Conservation (phyloP, 2,888 invertebrate species). For the Allygus modestus region DNA sequence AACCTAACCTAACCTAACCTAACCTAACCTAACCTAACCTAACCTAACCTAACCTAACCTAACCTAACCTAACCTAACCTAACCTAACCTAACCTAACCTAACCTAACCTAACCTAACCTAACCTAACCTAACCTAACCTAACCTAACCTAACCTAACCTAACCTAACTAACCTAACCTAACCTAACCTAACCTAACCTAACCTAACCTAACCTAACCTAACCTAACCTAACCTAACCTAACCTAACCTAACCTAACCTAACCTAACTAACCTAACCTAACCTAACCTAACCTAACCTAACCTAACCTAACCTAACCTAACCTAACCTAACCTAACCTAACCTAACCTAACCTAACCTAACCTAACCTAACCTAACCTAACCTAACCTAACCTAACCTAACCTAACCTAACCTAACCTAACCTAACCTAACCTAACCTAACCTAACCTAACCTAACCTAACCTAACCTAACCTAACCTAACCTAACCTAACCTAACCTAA, state of each 20-base stretch:
- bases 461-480: constrained; percentile 53
- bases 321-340: constrained; percentile 36
- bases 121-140: constrained; percentile 45
- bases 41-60: constrained; percentile 60
- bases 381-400: constrained; percentile 42
- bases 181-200: constrained; percentile 47
- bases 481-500: constrained; percentile 49
- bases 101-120: constrained; percentile 45
- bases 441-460: constrained; percentile 47
- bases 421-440: constrained; percentile 53
- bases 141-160: constrained; percentile 36
- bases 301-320: constrained; percentile 51
- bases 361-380: constrained; percentile 60
- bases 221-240: constrained; percentile 49
- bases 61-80: constrained; percentile 48
- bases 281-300: constrained; percentile 67
- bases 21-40: constrained; percentile 37
- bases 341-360: constrained; percentile 36
- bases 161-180: constrained; percentile 39
- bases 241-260: constrained; percentile 47
- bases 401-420: constrained; percentile 56
- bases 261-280: constrained; percentile 41
- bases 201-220: constrained; percentile 41
- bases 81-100: constrained; percentile 45
- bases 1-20: constrained; percentile 45